Evolutionary conservation across 2,797 vertebrate genomes (phyloP).

Genomic region (Microtus obscurus): DNA sequence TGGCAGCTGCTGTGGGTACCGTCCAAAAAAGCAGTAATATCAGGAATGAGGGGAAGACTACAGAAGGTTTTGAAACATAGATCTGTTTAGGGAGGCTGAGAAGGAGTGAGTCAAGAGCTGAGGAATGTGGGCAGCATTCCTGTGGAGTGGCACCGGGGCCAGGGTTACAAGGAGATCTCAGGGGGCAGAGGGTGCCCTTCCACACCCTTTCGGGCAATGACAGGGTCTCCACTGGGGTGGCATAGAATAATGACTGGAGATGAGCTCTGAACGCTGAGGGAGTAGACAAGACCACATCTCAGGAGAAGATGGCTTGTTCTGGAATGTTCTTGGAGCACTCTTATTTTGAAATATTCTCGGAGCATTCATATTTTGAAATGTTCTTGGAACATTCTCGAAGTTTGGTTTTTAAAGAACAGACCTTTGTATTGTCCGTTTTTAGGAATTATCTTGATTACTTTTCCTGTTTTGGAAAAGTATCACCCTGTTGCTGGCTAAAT

Average conservation of each 20-base stretch:
- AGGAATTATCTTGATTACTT: not conserved
- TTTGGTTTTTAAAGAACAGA: not conserved
- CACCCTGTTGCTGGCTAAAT: not conserved
- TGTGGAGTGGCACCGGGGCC: not conserved
- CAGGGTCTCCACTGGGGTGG: not conserved
- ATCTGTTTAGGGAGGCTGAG: not conserved
- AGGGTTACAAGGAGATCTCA: not conserved
- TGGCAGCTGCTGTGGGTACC: not conserved
- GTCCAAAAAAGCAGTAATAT: not conserved
- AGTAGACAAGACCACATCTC: too few species aligned
- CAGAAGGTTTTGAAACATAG: not conserved
- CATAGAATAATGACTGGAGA: not conserved
- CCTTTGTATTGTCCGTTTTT: not conserved
- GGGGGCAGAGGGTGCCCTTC: not conserved
- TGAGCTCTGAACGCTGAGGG: not conserved
- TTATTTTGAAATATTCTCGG: not conserved
- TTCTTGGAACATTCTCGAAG: not conserved
- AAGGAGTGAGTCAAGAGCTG: not conserved
- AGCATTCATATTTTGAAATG: not conserved
- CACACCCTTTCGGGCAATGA: not conserved
- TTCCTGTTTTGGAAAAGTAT: not conserved
- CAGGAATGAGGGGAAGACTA: not conserved
- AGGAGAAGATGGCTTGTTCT: not conserved
- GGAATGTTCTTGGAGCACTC: not conserved
- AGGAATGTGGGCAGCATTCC: not conserved